phyloP scores from a whole-genome alignment of 2,888 invertebrate species.

The Lysandra bellargus region DNA sequence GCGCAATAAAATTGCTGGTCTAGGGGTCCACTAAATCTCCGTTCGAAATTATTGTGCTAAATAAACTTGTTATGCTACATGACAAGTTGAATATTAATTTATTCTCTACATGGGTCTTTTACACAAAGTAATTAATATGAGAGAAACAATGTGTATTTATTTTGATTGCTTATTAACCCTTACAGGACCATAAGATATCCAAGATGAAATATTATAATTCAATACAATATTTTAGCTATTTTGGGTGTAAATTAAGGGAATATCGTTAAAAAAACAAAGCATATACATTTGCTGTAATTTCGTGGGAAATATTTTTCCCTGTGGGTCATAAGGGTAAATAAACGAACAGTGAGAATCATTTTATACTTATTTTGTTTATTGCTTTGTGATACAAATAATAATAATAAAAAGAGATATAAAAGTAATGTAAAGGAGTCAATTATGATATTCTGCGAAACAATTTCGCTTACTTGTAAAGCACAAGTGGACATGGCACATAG shows the following conservation, averaged over 20 bases:
- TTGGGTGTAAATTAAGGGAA: background rate
- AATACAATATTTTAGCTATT: conserved; percentile 14
- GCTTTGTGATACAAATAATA: background rate
- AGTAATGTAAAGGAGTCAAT: conserved; percentile 37
- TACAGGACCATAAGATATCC: conserved; percentile 29
- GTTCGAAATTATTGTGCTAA: background rate
- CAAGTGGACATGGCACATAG: conserved; percentile 40
- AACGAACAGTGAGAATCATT: background rate
- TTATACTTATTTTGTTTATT: background rate
- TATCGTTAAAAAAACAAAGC: background rate
- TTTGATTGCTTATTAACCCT: background rate
- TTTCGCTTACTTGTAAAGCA: conserved; percentile 40
- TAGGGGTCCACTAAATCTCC: background rate
- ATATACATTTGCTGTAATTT: background rate
- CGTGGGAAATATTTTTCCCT: conserved; percentile 1
- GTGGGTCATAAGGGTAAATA: background rate
- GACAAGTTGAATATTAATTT: background rate
- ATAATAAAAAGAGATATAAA: conserved; percentile 16
- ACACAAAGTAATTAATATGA: too few relatives aligned
- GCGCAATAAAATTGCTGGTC: too few relatives aligned
- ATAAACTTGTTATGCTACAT: background rate
- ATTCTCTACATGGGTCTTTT: background rate
- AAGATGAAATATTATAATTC: background rate
- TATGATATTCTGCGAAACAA: conserved; percentile 40
- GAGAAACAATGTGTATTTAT: too few relatives aligned